Evolutionary conservation across 1,140 invertebrate genomes (phyloP).

Genomic region (Whitmania pigra): DNA sequence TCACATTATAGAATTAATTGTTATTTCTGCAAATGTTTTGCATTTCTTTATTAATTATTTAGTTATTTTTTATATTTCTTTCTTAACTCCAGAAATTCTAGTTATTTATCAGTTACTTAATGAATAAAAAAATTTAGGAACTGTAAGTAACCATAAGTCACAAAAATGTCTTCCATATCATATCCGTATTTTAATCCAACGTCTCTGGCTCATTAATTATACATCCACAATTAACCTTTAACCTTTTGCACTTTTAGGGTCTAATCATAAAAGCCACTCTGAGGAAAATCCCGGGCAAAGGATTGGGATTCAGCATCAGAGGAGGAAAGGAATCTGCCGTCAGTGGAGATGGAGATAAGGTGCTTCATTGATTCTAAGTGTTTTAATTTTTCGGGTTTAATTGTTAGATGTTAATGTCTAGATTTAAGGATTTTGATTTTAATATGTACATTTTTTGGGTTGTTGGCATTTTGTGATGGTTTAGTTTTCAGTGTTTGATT

Average conservation of each 20-base stretch:
- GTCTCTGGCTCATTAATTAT: background rate
- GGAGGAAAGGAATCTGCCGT: slow-evolving; percentile 78
- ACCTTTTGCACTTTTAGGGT: background rate
- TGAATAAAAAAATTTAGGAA: too few relatives aligned
- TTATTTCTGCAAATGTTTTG: too few relatives aligned
- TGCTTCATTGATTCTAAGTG: slow-evolving; percentile 24
- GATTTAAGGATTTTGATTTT: too few relatives aligned
- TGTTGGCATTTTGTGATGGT: too few relatives aligned
- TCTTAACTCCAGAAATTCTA: too few relatives aligned
- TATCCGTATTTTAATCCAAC: background rate
- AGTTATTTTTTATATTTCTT: too few relatives aligned
- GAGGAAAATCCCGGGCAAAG: slow-evolving; percentile 56
- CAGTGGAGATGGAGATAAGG: slow-evolving; percentile 51
- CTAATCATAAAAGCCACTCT: background rate
- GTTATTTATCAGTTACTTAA: too few relatives aligned
- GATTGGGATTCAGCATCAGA: slow-evolving; percentile 85
- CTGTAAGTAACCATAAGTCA: background rate
- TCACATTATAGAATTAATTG: too few relatives aligned
- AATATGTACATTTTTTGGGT: too few relatives aligned
- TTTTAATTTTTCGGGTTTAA: background rate
- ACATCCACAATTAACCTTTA: background rate
- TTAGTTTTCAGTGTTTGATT: too few relatives aligned
- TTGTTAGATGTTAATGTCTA: too few relatives aligned
- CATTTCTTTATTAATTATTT: too few relatives aligned
- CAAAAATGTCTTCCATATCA: background rate